Evolutionary conservation across 1,140 invertebrate species (phyloP).

Genomic region (Pemphigus obesinymphae): DNA sequence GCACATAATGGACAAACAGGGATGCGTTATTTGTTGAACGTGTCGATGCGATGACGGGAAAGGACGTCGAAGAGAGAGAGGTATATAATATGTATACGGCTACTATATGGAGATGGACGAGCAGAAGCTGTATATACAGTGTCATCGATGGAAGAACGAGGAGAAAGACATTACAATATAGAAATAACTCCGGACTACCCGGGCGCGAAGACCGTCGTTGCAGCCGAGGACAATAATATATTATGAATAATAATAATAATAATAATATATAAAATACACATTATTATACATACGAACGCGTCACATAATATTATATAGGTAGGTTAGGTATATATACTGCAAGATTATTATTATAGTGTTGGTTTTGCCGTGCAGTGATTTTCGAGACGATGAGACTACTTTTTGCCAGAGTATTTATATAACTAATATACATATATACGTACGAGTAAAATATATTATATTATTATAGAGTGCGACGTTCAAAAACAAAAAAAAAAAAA

Average conservation of each 20-base stretch:
- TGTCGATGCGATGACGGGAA: background rate
- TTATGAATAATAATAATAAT: too few relatives aligned
- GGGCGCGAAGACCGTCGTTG: background rate
- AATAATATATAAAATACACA: too few relatives aligned
- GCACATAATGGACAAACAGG: conserved; percentile 24
- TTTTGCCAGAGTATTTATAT: background rate
- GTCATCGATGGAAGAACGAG: background rate
- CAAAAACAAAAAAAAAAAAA: too few relatives aligned
- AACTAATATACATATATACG: background rate
- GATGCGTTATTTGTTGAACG: conserved; percentile 20
- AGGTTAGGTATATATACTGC: background rate
- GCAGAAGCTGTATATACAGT: background rate
- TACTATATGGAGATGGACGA: background rate
- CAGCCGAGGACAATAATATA: background rate
- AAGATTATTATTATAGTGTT: background rate
- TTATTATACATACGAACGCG: background rate
- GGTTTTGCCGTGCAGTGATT: background rate
- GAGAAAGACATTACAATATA: background rate
- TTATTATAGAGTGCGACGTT: background rate
- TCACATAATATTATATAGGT: background rate
- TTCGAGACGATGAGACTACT: background rate
- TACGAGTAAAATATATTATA: too few relatives aligned
- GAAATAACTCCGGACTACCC: background rate
- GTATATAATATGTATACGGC: background rate
- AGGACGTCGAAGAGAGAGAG: too few relatives aligned